Conservation (phyloP, 2,113 vertebrate species). For the Odobenus rosmarus region DNA sequence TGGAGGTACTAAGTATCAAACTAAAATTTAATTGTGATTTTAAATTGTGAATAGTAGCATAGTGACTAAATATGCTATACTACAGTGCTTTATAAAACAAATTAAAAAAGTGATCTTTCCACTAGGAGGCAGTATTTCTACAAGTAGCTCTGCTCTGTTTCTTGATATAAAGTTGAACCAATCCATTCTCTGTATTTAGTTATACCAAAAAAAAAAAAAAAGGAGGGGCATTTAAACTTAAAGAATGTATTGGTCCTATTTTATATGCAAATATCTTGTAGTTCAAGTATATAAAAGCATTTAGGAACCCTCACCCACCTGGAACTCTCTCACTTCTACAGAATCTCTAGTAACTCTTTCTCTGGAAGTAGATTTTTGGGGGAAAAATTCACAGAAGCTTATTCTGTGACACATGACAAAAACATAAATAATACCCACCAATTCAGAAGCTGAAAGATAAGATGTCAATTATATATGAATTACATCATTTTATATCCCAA, state of each 20-base stretch:
- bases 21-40: slow-evolving; percentile 45
- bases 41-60: neutral
- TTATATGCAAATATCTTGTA: neutral
- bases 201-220: neutral
- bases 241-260: neutral
- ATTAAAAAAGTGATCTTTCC: neutral
- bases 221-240: neutral
- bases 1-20: slow-evolving; percentile 5
- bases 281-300: slow-evolving; percentile 14
- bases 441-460: neutral
- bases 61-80: neutral
- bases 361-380: neutral
- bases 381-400: neutral
- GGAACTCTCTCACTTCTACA: neutral
- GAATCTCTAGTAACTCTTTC: slow-evolving; percentile 17
- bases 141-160: neutral
- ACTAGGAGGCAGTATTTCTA: neutral
- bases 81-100: slow-evolving; percentile 7
- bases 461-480: neutral
- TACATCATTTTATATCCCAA: neutral
- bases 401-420: neutral
- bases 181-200: neutral
- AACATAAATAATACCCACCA: neutral
- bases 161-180: neutral
- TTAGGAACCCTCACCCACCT: neutral